Evolutionary conservation across 2,888 invertebrate genomes (phyloP).

Genomic region (Drosophila subquinaria): DNA sequence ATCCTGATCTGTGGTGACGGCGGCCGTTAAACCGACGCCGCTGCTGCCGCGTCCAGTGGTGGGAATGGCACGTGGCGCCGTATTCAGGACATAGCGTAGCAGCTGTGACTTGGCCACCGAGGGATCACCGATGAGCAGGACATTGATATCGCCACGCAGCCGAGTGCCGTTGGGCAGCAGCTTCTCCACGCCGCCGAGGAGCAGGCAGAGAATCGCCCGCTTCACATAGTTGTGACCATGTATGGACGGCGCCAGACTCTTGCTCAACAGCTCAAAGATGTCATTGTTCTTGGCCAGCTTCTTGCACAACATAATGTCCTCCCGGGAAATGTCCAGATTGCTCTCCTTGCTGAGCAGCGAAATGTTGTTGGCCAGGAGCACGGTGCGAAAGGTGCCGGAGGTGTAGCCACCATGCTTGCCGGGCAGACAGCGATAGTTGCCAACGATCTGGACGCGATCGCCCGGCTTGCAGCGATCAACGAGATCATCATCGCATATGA

Average conservation of each 20-base stretch:
- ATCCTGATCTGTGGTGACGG: conserved; percentile 98
- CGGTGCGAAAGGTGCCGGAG: conserved; percentile 95
- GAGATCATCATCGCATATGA: conserved; percentile 97
- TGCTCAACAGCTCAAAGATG: conserved; percentile 95
- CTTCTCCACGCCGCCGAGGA: conserved; percentile 98
- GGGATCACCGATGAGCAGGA: conserved; percentile 98
- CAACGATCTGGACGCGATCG: conserved; percentile 98
- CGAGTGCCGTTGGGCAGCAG: conserved; percentile 95
- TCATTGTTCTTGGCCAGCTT: conserved; percentile 91
- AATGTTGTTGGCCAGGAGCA: conserved; percentile 97
- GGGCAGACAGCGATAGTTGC: conserved; percentile 97
- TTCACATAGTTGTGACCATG: conserved; percentile 99
- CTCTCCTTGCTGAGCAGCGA: conserved; percentile 95
- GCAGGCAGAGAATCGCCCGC: conserved; percentile 96
- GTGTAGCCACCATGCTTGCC: conserved; percentile 97
- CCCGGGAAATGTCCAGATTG: conserved; percentile 90
- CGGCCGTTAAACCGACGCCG: conserved; percentile 99
- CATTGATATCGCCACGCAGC: conserved; percentile 95
- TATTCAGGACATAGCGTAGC: conserved; percentile 95
- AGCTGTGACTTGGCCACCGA: conserved; percentile 99
- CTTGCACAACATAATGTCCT: conserved; percentile 96
- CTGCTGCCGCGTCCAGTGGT: conserved; percentile 99
- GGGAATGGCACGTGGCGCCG: conserved; percentile 97
- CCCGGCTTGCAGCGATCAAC: conserved; percentile 98
- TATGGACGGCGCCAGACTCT: conserved; percentile 98